A percentile compares a stretch with the other conserved stretches of the same genome.
Conservation (phyloP, 2,797 vertebrate genomes). For the Paratrypauchen microcephalus region DNA sequence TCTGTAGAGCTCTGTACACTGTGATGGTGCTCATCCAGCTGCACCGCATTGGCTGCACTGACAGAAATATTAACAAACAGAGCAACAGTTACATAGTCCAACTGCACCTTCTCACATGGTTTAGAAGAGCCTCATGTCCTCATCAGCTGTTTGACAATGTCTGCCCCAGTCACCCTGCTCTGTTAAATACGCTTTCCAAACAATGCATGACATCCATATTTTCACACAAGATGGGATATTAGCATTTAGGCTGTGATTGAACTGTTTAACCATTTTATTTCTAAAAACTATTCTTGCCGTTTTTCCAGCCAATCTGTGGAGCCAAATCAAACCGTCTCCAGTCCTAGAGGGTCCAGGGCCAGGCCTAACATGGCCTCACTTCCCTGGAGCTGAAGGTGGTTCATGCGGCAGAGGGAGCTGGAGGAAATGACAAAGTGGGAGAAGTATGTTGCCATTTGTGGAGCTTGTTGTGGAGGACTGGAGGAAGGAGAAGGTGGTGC, state of each 20-base stretch:
- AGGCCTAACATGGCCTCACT: conserved; percentile 4
- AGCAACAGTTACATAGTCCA: conserved; percentile 35
- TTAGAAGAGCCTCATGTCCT: conserved; percentile 1
- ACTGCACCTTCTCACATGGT: conserved; percentile 18
- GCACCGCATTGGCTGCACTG: conserved; percentile 21
- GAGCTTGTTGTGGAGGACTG: conserved; percentile 54
- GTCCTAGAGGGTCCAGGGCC: not conserved
- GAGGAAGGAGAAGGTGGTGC: conserved; percentile 34
- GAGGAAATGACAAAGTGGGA: conserved; percentile 73
- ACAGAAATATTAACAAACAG: conserved; percentile 50
- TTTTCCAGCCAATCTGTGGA: not conserved
- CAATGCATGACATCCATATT: not conserved
- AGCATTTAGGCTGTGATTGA: not conserved
- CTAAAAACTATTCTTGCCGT: not conserved
- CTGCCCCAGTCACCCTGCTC: not conserved
- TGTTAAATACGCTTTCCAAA: conserved; percentile 20
- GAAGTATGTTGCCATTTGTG: conserved; percentile 75
- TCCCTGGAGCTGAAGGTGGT: conserved; percentile 25
- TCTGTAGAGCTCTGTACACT: conserved; percentile 22
- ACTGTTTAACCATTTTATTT: not conserved
- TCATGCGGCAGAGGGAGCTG: conserved; percentile 32
- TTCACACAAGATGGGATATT: not conserved
- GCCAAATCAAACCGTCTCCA: not conserved
- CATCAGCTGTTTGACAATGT: conserved; percentile 10
- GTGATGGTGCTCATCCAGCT: conserved; percentile 26